Conservation (phyloP, 2,888 invertebrate genomes). For the Tetanocera ferruginea region DNA sequence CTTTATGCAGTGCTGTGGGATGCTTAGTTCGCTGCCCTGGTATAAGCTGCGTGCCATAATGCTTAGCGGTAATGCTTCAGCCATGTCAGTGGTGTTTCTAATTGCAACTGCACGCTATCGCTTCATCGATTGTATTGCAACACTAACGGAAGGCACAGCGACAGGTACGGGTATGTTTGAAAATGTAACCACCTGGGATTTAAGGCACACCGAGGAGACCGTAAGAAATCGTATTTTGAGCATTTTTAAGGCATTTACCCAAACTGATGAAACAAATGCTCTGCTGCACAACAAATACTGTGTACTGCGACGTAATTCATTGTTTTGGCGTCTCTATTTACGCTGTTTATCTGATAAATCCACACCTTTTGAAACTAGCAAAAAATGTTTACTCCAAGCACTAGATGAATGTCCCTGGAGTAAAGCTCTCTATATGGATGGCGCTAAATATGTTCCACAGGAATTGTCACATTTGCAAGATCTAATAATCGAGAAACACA, state of each 20-base stretch:
- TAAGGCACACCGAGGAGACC: conserved; percentile 50
- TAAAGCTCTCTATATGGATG: conserved; percentile 77
- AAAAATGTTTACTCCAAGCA: conserved; percentile 71
- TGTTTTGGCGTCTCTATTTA: conserved; percentile 77
- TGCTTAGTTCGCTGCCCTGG: conserved; percentile 70
- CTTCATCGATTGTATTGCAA: conserved; percentile 46
- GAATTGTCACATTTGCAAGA: conserved; percentile 80
- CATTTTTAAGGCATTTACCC: conserved; percentile 58
- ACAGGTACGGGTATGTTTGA: not conserved
- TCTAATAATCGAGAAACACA: conserved; percentile 80
- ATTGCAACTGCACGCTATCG: conserved; percentile 68
- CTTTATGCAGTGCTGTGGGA: conserved; percentile 71
- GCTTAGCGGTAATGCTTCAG: conserved; percentile 69
- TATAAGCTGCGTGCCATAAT: conserved; percentile 71
- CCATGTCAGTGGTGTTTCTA: conserved; percentile 70
- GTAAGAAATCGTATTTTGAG: conserved; percentile 62
- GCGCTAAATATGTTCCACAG: conserved; percentile 76
- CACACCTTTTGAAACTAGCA: conserved; percentile 63
- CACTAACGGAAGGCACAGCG: not conserved
- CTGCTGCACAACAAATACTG: conserved; percentile 37
- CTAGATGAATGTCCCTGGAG: conserved; percentile 77
- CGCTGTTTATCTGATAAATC: conserved; percentile 71
- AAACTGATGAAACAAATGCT: conserved; percentile 42
- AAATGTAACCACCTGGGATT: conserved; percentile 40
- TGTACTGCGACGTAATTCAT: conserved; percentile 65